Percentiles rank a stretch among this genome's conserved stretches.
phyloP scores from a whole-genome alignment of 2,113 vertebrate species.

The Bettongia penicillata region DNA sequence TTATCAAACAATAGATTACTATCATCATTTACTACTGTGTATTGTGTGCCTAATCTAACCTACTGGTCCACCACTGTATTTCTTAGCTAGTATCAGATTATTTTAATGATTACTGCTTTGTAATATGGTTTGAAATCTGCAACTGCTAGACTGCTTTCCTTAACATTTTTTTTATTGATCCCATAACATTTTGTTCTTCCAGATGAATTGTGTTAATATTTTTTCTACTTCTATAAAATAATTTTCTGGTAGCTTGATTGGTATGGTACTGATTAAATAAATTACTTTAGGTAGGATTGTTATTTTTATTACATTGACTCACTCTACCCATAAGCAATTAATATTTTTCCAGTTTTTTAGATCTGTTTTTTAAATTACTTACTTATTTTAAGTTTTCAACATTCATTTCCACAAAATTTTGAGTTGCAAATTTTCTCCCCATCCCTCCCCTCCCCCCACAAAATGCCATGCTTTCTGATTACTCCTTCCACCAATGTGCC shows the following conservation, averaged over 20 bases:
- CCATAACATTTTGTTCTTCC: no score
- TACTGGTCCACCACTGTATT: no score
- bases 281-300: neutral
- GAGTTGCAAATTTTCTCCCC: no score
- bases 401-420: no score
- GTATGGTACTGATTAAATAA: neutral
- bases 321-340: neutral
- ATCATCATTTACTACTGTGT: neutral
- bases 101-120: neutral
- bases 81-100: neutral
- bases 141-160: neutral
- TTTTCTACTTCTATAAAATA: neutral
- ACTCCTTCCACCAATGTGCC: no score
- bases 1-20: neutral
- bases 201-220: no score
- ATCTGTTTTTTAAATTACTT: neutral
- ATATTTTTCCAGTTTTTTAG: neutral
- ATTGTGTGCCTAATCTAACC: neutral
- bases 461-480: no score
- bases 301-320: neutral
- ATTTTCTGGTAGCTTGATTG: neutral
- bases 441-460: no score
- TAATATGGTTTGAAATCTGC: neutral
- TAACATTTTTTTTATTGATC: neutral
- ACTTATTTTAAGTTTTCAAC: no score